Evolutionary conservation across 2,797 vertebrate genomes (phyloP), one percentile per base, ranked within the genome.

Genomic region (Urosaurus nigricauda): DNA sequence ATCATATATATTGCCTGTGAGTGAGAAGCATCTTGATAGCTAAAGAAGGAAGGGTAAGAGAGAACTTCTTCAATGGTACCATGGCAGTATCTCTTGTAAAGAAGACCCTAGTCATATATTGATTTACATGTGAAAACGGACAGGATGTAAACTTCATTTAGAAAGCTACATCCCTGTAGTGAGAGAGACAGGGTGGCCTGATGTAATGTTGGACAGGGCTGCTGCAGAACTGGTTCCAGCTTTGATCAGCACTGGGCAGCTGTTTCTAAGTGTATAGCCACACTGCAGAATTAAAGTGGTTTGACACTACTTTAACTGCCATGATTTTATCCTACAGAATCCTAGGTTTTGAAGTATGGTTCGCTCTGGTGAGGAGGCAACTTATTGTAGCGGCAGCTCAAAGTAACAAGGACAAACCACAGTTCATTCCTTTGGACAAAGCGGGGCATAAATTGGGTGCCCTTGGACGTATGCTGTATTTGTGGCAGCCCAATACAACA

Each of bases 1-100:
- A 51, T 92, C 89, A 24, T 84, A 77, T 65, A 77, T 87, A 89
- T 77, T 85, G 35, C 29, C 56, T 37, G 24, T 51, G 63, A 58
- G 56, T 73, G 56, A 74, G 84, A 83, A 32, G 78, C 77, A 83
- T 90, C 79, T 70, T 40, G 24, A 60, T 85, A 56, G 35, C n/a
- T 77, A 32, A 6, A 75, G 43, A 47, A 7, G 0, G 0, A 90
- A 53, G 90, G 5, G 1, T 56, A 32, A 5, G 0, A 5, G 47
- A 24, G 3, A 1, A 0, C 9, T 75, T 6, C 71, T 19, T 17
- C 37, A 83, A 26, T 17, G 17, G 37, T 85, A 35, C 11, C 0
- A 63, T 26, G 56, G 86, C 86, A 91, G 43, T 37, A 65, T 85
- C 75, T 68, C 32, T 29, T 65, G 80, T 71, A 63, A 32, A 35